A percentile compares a stretch with the other conserved stretches of the same genome.
phyloP scores from a whole-genome alignment of 2,888 invertebrate species.

The Cheilosia soror region DNA sequence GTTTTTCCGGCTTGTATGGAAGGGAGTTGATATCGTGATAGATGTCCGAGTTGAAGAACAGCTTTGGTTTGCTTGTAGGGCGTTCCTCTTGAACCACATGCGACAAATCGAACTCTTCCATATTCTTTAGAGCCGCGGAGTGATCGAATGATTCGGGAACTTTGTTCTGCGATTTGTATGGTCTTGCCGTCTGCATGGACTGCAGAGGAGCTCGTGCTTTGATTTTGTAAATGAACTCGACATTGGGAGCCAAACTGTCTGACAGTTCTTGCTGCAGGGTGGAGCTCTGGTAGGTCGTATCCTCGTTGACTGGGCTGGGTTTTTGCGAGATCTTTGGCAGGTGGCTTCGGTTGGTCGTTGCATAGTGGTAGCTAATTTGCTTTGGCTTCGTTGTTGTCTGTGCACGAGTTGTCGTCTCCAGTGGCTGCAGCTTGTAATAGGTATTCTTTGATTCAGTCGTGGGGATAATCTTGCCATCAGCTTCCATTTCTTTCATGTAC shows the following conservation, averaged over 20 bases:
- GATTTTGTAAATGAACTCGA: constrained; percentile 83
- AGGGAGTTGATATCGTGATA: constrained; percentile 83
- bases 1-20: constrained; percentile 81
- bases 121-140: constrained; percentile 81
- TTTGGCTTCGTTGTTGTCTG: constrained; percentile 78
- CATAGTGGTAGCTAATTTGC: constrained; percentile 72
- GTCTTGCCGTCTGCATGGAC: constrained; percentile 81
- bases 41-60: constrained; percentile 82
- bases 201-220: constrained; percentile 81
- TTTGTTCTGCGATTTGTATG: constrained; percentile 79
- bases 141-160: constrained; percentile 81
- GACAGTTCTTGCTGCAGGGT: constrained; percentile 74
- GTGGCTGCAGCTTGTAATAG: constrained; percentile 79
- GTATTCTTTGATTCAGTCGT: constrained; percentile 78
- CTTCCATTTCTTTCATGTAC: constrained; percentile 83
- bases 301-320: constrained; percentile 28
- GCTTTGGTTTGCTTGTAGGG: constrained; percentile 78
- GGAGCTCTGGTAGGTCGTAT: constrained; percentile 36
- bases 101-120: constrained; percentile 82
- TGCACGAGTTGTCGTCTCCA: constrained; percentile 80
- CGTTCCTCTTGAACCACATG: constrained; percentile 79
- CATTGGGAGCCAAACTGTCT: constrained; percentile 81
- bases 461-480: constrained; percentile 81
- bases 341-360: constrained; percentile 62
- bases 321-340: constrained; percentile 47